phyloP scores from a whole-genome alignment of 2,888 invertebrate species.

The Stenchaetothrips biformis region DNA sequence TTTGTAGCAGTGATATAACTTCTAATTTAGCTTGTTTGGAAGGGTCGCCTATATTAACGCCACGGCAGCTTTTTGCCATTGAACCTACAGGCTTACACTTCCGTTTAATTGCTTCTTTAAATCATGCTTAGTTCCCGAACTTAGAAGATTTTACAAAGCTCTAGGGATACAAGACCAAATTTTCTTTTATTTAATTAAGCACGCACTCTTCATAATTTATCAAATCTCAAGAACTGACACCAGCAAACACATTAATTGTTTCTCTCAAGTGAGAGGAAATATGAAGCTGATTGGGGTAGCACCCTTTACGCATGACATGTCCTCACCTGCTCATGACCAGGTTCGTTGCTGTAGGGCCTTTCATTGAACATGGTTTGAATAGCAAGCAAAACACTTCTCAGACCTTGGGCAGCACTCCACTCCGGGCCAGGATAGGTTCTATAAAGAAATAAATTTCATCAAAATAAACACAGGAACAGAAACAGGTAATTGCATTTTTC shows the following conservation, averaged over 20 bases:
- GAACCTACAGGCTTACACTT: background rate
- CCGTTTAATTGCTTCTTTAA: background rate
- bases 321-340: slow-evolving; percentile 55
- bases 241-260: too few species aligned
- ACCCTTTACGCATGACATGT: too few species aligned
- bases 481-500: background rate
- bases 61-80: slow-evolving; percentile 24
- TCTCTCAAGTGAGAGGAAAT: background rate
- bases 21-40: too few species aligned
- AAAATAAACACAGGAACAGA: background rate
- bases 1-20: too few species aligned
- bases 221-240: too few species aligned
- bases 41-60: too few species aligned
- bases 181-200: background rate
- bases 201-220: too few species aligned
- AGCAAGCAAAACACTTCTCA: slow-evolving; percentile 52
- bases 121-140: background rate
- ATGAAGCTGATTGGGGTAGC: slow-evolving; percentile 40
- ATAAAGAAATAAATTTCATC: slow-evolving; percentile 31
- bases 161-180: background rate
- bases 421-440: slow-evolving; percentile 55
- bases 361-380: slow-evolving; percentile 58
- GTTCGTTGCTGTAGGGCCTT: slow-evolving; percentile 60
- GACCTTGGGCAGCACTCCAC: slow-evolving; percentile 54
- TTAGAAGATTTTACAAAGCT: slow-evolving; percentile 31